A percentile compares a stretch with the other conserved stretches of the same genome.
Conservation (phyloP, 2,888 invertebrate species). For the Lasioglossum leucozonium region DNA sequence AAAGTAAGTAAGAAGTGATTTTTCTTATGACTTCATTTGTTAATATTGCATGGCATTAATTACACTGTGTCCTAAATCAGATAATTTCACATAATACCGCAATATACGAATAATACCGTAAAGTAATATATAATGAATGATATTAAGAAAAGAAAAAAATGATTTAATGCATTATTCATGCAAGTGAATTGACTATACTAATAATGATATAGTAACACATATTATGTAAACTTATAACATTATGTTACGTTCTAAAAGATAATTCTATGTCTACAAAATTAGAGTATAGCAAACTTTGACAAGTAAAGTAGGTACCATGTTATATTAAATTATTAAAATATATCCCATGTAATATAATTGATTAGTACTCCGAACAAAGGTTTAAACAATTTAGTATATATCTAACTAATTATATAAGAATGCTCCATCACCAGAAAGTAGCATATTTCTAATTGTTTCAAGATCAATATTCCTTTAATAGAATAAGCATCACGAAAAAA, state of each 20-base stretch:
- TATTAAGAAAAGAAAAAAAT: slow-evolving; percentile 13
- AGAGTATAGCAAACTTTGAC: slow-evolving; percentile 83
- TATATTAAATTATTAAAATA: slow-evolving; percentile 66
- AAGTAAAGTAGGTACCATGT: slow-evolving; percentile 84
- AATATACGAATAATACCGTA: background rate
- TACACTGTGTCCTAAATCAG: slow-evolving; percentile 7
- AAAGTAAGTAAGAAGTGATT: slow-evolving; percentile 22
- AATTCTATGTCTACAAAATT: slow-evolving; percentile 74
- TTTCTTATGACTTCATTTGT: slow-evolving; percentile 20
- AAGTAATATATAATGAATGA: background rate
- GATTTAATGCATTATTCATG: slow-evolving; percentile 45
- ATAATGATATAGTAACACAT: slow-evolving; percentile 29
- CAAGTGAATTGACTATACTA: slow-evolving; percentile 48
- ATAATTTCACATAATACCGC: slow-evolving; percentile 28
- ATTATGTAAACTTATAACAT: slow-evolving; percentile 20
- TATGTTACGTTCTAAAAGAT: slow-evolving; percentile 47
- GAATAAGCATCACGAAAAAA: slow-evolving; percentile 11
- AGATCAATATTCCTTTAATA: slow-evolving; percentile 23
- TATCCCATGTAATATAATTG: slow-evolving; percentile 56
- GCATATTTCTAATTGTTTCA: slow-evolving; percentile 42
- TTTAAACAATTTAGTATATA: slow-evolving; percentile 47
- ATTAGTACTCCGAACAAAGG: slow-evolving; percentile 67
- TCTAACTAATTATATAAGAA: slow-evolving; percentile 45
- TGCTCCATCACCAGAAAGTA: slow-evolving; percentile 79
- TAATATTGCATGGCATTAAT: slow-evolving; percentile 28